Percentiles rank a stretch among this genome's conserved stretches.
Evolutionary conservation across 2,888 invertebrate species (phyloP).

Genomic region (Antheraea assamensis): DNA sequence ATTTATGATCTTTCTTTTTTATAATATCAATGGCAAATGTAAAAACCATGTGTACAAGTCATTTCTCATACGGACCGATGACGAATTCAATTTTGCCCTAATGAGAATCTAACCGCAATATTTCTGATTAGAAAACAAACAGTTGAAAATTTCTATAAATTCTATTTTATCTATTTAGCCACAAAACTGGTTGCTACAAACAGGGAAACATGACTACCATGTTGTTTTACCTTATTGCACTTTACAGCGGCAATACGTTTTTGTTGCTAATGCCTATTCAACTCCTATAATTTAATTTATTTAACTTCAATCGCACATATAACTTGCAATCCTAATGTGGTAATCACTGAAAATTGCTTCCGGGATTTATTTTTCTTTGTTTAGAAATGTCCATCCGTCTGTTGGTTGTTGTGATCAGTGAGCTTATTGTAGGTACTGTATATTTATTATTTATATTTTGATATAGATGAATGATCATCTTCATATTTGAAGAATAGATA

Average conservation of each 20-base stretch:
- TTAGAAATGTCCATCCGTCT: background rate
- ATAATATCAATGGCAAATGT: background rate
- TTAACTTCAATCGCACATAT: conserved; percentile 21
- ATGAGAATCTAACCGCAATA: background rate
- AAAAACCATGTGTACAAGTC: background rate
- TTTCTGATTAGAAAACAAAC: background rate
- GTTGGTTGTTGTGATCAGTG: background rate
- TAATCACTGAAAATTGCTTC: background rate
- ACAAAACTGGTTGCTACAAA: background rate
- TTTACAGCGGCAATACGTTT: background rate
- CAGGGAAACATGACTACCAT: background rate
- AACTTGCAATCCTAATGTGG: conserved; percentile 28
- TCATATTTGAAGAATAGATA: background rate
- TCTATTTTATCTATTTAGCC: background rate
- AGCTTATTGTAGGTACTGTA: too few relatives aligned
- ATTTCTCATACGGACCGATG: background rate
- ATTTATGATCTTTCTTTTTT: too few relatives aligned
- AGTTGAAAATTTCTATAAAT: background rate
- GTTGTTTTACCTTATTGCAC: background rate
- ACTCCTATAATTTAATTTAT: background rate
- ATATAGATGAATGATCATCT: background rate
- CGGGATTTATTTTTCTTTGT: background rate
- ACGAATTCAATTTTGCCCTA: background rate
- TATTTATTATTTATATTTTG: background rate
- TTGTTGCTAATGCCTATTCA: background rate